A percentile compares a stretch with the other conserved stretches of the same genome.
Evolutionary conservation across 2,113 vertebrate species (phyloP).

Genomic region (Hystrix brachyura): DNA sequence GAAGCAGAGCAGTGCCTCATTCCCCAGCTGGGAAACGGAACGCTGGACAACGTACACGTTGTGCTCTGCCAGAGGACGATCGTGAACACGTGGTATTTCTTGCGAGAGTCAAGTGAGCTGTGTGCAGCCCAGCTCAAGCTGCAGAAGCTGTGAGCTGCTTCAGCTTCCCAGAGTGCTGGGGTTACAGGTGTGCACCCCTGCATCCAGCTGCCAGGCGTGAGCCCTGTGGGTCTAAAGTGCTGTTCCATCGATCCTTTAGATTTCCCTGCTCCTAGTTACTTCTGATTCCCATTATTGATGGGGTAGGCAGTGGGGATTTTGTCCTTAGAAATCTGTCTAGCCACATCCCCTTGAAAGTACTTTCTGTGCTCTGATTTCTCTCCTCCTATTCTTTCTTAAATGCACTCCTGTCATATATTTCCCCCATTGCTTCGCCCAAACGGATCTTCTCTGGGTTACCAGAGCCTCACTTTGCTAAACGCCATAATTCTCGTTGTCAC

Average conservation of each 20-base stretch:
- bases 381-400: too few relatives aligned
- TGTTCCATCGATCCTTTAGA: too few relatives aligned
- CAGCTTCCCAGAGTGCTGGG: background rate
- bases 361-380: background rate
- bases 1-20: background rate
- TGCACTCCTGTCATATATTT: background rate
- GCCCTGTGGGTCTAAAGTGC: background rate
- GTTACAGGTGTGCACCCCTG: background rate
- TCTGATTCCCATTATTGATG: accelerated
- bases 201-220: background rate
- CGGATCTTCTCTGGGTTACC: background rate
- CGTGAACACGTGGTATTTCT: background rate
- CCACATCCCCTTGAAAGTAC: too few relatives aligned
- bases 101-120: background rate
- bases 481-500: background rate
- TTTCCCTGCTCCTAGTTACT: background rate
- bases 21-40: background rate
- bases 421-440: background rate
- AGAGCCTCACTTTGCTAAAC: background rate
- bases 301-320: background rate
- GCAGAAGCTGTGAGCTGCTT: background rate
- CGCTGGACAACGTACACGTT: background rate
- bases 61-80: too few relatives aligned
- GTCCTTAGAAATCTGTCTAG: background rate
- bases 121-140: background rate